Evolutionary conservation across 2,113 vertebrate genomes (phyloP), one percentile per base, ranked within the genome.

Genomic region (Indri indri): DNA sequence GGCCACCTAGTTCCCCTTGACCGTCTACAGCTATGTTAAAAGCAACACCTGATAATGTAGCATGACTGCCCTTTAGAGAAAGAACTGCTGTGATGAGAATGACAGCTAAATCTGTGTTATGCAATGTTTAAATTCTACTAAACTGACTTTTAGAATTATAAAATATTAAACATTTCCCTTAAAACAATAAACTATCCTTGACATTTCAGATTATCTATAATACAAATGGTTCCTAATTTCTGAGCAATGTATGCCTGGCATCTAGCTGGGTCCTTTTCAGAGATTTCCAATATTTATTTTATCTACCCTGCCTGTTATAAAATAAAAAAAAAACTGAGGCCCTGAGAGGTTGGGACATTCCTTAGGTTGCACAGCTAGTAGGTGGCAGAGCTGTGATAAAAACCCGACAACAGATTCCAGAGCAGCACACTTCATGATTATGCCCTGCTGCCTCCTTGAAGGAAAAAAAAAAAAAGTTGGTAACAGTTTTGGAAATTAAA

Each of bases 131-230:
- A 34, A 3, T 25, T 66, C 54, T 23, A 71, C n/a, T 52, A 77
- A 27, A 61, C 54, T 76, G 73, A 70, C 22, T 88, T 50, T 88
- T 77, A 30, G 65, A 54, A 82, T 65, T 6, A 80, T 22, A 59
- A 80, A 22, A 52, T n/a, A 54, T n/a, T 91, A 68, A 94, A 22
- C 50, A 27, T 63, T 82, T 81, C 30, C 87, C 34, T 81, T 73
- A 42, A 52, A 70, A 92, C 6, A 93, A 27, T 42, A 37, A 30
- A 45, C 50, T 65, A 61, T 84, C 27, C 37, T 94, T 86, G 37
- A 84, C 4, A 63, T 80, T 80, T 90, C 47, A 82, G 30, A n/a
- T 88, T 32, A 42, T n/a, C 34, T 52, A 4, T 85, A 57, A 63
- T 30, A 45, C 1, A 73, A 79, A 92, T 32, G 8, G 20, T 20